Percentiles rank a stretch among this genome's conserved stretches.
Evolutionary conservation across 37 sponge, comb jelly and placozoan species (phyloP).

Genomic region (Haliclona indistincta): DNA sequence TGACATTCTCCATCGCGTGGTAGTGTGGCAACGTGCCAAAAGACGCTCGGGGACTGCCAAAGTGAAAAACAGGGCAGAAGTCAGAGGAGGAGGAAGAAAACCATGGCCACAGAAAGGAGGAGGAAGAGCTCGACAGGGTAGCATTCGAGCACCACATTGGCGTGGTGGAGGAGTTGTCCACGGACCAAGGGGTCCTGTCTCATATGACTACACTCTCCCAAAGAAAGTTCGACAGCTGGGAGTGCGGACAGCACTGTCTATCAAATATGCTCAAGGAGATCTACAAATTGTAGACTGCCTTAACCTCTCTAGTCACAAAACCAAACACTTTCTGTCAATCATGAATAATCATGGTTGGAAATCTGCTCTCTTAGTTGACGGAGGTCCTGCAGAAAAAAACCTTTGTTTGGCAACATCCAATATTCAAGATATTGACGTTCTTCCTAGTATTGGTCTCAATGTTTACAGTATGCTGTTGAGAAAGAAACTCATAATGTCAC

Average conservation of each 20-base stretch:
- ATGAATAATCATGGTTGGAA: constrained; percentile 59
- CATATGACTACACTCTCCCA: constrained; percentile 85
- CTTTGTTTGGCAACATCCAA: constrained; percentile 56
- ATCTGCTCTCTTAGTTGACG: constrained; percentile 82
- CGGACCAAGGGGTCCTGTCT: constrained; percentile 76
- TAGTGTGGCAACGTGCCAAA: constrained; percentile 90
- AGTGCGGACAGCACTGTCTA: constrained; percentile 76
- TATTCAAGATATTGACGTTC: constrained; percentile 60
- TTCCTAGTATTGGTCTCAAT: constrained; percentile 76
- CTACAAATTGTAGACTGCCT: constrained; percentile 80
- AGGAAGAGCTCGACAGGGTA: constrained; percentile 87
- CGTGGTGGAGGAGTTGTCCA: constrained; percentile 86
- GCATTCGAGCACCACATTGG: constrained; percentile 82
- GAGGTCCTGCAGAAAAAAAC: constrained; percentile 58
- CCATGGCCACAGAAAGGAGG: constrained; percentile 87
- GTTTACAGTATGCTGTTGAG: constrained; percentile 77
- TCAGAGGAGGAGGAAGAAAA: constrained; percentile 91
- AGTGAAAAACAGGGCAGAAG: constrained; percentile 80
- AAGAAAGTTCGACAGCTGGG: constrained; percentile 68
- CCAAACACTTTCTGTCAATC: constrained; percentile 32
- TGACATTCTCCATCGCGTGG: constrained; percentile 86
- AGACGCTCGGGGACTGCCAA: constrained; percentile 77
- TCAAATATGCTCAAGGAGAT: constrained; percentile 86
- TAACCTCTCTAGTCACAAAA: constrained; percentile 36
- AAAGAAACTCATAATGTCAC: constrained; percentile 60